A percentile compares a stretch with the other conserved stretches of the same genome.
These are phyloP conservation scores for Oscheius sp. DNA, from an alignment of 2,888 invertebrate species.

Conservation along the genomic window DNA sequence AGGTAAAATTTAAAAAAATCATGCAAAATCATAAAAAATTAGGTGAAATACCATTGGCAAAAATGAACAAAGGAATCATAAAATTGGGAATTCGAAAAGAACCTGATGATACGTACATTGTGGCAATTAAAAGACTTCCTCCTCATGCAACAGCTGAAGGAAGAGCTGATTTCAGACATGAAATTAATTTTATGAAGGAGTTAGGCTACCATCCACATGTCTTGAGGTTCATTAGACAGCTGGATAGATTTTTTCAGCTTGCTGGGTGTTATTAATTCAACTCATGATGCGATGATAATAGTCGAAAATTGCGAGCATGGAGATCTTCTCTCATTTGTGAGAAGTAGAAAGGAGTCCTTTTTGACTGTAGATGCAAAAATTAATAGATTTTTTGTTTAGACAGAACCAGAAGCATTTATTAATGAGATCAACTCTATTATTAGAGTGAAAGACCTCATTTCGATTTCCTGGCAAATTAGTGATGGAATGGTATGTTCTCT, in stretches of 20 bases:
- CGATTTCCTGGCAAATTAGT: constrained; percentile 44
- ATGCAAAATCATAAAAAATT: too few species aligned
- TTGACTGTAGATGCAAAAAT: constrained; percentile 13
- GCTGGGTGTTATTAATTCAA: constrained; percentile 55
- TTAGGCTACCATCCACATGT: constrained; percentile 60
- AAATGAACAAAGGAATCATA: constrained; percentile 26
- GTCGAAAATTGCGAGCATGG: constrained; percentile 58
- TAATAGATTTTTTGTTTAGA: neutral
- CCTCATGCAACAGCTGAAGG: constrained; percentile 55
- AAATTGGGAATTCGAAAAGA: constrained; percentile 39
- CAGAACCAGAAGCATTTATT: neutral
- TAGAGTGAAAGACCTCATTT: constrained; percentile 56
- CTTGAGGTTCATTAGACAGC: constrained; percentile 25
- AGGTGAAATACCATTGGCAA: neutral
- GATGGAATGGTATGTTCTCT: constrained; percentile 52
- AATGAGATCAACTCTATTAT: too few species aligned
- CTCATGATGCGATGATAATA: constrained; percentile 55
- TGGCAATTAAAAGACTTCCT: constrained; percentile 59
- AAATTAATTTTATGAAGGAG: constrained; percentile 63
- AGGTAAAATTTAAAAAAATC: too few species aligned
- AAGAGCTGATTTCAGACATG: constrained; percentile 55
- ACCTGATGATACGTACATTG: constrained; percentile 38
- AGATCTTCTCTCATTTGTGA: constrained; percentile 53
- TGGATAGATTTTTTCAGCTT: constrained; percentile 34
- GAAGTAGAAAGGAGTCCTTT: constrained; percentile 46